A percentile compares a stretch with the other conserved stretches of the same genome.
Conservation (phyloP, 2,797 vertebrate genomes). For the Peromyscus attwateri region DNA sequence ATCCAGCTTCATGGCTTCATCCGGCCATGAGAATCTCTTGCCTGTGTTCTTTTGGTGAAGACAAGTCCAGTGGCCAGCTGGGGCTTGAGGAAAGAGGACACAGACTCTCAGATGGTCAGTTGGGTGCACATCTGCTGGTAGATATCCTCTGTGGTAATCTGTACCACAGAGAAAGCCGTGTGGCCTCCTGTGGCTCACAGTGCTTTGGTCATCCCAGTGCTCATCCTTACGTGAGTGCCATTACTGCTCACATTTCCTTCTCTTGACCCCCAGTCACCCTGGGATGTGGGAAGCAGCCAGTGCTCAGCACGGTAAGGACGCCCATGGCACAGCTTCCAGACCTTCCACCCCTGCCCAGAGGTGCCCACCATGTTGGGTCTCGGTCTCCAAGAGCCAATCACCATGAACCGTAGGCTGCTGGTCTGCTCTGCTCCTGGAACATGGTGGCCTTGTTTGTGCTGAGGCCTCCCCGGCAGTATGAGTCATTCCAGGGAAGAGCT, state of each 20-base stretch:
- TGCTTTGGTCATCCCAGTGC: not conserved
- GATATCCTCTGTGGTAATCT: not conserved
- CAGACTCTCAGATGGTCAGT: no score
- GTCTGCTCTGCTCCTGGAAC: not conserved
- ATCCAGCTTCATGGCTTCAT: not conserved
- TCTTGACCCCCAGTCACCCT: not conserved
- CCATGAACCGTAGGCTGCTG: not conserved
- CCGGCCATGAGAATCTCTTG: not conserved
- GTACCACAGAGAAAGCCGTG: not conserved
- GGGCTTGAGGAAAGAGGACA: not conserved
- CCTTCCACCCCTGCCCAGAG: not conserved
- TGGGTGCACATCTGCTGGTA: no score
- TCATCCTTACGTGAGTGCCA: not conserved
- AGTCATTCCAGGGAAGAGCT: not conserved
- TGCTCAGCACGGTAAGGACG: not conserved
- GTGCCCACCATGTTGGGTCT: not conserved
- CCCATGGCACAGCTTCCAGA: not conserved
- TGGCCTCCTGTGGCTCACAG: not conserved
- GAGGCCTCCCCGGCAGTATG: not conserved
- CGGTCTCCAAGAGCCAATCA: not conserved
- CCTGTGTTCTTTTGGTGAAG: not conserved
- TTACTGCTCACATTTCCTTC: not conserved
- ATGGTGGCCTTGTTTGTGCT: not conserved
- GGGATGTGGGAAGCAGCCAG: not conserved
- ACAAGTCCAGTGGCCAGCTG: not conserved